Evolutionary conservation across 37 sponge, comb jelly and placozoan species (phyloP), one percentile per base, ranked within the genome.

Genomic region (Petrosia ficiformis): DNA sequence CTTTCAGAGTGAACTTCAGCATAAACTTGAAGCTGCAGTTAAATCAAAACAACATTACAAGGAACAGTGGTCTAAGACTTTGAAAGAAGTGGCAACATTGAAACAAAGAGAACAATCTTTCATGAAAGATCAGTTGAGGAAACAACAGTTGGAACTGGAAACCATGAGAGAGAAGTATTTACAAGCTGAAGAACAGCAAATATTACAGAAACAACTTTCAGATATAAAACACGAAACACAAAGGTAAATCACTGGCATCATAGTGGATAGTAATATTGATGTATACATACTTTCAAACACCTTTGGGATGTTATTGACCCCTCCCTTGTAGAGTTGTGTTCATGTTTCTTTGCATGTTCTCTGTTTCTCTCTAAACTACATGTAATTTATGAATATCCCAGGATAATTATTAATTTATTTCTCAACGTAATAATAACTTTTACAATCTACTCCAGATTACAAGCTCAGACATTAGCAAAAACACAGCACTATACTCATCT

Each of bases 41-140:
- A 81, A 84, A 37, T 84, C 96, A 2, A 95, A 95, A 43, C 81
- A 87, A 41, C 96, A 98, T 77, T 98, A 98, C 89, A 92, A 95
- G 72, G 89, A 98, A 31, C 88, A 95, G 73, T 98, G 99, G 99
- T 84, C 77, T 42, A 75, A 84, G 42, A 88, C 96, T 19, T 72
- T 98, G 48, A 71, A 78, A 37, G 96, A 95, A 42, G 74, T 98
- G 22, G 89, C 94, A 37, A 33, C 69, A 28, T 34, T 39, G n/a
- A 77, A 85, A 37, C 90, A 95, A 68, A 57, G 60, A 58, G 96
- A 95, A 65, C 92, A 86, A 65, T 72, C 65, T 2, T 58, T 68
- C 11, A 72, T 81, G n/a, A 72, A 69, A 38, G 83, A 80, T 1
- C 57, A 65, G 57, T 67, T 92, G 42, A 73, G 52, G 64, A 38